A percentile compares a stretch with the other conserved stretches of the same genome.
phyloP scores from a whole-genome alignment of 2,888 invertebrate species.

The Callimorpha dominula region DNA sequence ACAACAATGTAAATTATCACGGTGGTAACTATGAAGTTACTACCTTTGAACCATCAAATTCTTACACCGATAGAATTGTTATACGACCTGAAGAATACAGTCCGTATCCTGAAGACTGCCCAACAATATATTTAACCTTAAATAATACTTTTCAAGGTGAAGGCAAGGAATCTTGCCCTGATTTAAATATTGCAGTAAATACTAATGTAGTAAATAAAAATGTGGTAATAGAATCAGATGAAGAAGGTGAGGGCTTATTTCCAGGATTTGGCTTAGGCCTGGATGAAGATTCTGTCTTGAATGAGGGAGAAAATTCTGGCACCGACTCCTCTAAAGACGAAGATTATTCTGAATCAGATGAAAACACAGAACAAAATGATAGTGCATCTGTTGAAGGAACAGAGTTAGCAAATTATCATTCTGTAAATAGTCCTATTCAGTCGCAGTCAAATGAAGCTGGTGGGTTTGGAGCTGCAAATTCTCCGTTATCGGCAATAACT shows the following conservation, averaged over 20 bases:
- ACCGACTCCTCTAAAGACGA: slow-evolving; percentile 65
- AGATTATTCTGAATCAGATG: slow-evolving; percentile 70
- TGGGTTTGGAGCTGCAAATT: slow-evolving; percentile 62
- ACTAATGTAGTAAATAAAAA: slow-evolving; percentile 89
- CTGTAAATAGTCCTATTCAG: slow-evolving; percentile 60
- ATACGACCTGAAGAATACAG: slow-evolving; percentile 82
- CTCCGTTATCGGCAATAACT: slow-evolving; percentile 63
- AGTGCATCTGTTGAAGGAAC: slow-evolving; percentile 75
- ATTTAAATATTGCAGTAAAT: slow-evolving; percentile 90
- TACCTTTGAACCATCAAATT: slow-evolving; percentile 75
- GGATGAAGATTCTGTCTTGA: slow-evolving; percentile 66
- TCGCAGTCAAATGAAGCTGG: slow-evolving; percentile 65
- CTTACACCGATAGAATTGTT: slow-evolving; percentile 79
- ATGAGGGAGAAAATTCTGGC: slow-evolving; percentile 66
- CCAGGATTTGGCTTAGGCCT: slow-evolving; percentile 73
- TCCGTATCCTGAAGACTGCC: slow-evolving; percentile 81
- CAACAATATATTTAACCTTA: slow-evolving; percentile 86
- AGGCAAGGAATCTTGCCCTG: slow-evolving; percentile 89
- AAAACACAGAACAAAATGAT: slow-evolving; percentile 67
- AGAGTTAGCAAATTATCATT: slow-evolving; percentile 73
- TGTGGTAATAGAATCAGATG: slow-evolving; percentile 79
- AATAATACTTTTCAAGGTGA: slow-evolving; percentile 85
- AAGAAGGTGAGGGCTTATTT: slow-evolving; percentile 71
- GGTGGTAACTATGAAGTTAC: slow-evolving; percentile 74
- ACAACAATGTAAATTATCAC: slow-evolving; percentile 66